These are phyloP conservation scores for Brachypodius melanocephalos DNA, from an alignment of 2,113 vertebrate genomes.

Conservation along the genomic window DNA sequence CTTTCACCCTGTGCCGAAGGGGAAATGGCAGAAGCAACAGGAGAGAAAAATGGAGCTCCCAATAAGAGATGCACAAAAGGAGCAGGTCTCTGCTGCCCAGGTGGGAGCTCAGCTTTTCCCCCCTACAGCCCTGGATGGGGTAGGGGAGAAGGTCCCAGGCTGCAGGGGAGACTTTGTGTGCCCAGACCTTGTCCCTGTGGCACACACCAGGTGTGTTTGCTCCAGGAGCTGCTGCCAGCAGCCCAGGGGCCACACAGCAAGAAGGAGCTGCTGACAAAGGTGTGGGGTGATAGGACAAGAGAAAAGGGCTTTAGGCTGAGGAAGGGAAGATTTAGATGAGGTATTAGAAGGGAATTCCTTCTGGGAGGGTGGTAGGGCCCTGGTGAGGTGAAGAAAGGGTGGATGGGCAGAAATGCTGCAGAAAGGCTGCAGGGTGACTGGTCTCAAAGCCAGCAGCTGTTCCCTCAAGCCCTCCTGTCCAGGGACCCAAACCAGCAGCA, in stretches of 20 bases:
- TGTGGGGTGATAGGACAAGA: accelerated
- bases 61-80: accelerated
- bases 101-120: neutral
- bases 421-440: neutral
- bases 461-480: neutral
- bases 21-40: neutral
- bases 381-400: neutral
- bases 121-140: neutral
- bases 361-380: neutral
- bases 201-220: neutral
- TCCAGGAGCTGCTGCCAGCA: neutral
- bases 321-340: neutral
- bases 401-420: neutral
- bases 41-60: neutral
- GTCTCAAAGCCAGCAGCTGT: neutral
- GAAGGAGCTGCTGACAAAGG: neutral
- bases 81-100: neutral
- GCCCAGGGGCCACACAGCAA: neutral
- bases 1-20: neutral
- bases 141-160: neutral
- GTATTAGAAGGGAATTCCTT: neutral
- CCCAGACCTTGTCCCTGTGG: too few relatives aligned
- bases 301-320: neutral
- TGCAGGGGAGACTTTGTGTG: neutral
- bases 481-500: neutral